Evolutionary conservation across 2,113 vertebrate genomes (phyloP), one percentile per base, ranked within the genome.

Genomic region (Propithecus coquereli): DNA sequence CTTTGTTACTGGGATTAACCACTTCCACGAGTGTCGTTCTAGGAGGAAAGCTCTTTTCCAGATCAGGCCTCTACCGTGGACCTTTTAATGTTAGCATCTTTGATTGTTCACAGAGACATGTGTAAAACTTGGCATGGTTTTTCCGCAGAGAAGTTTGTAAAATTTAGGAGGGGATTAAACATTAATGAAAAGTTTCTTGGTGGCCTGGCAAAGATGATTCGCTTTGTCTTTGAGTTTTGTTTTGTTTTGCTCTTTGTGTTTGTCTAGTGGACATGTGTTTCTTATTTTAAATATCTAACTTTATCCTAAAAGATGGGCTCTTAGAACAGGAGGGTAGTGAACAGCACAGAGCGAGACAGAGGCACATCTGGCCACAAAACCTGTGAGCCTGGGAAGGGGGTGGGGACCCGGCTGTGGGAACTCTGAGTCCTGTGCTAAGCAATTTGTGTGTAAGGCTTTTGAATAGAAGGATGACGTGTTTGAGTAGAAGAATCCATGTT

Each of bases 221-320:
- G 1, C 54, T 68, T 52, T 12, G 50, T 81, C 18, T 3, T 61
- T 61, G 59, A 61, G 59, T 61, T 61, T 61, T 61, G 65, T 90
- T 82, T 81, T 87, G 40, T 61, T 61, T 82, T 61, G 65, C 45
- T 88, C 23, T 97, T 63, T 52, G 50, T 50, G 88, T n/a, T 45
- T 71, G 61, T 87, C 30, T 63, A 8, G 10, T 57, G 59, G 73
- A 91, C 91, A 81, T 88, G 71, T 95, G 73, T 77, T 93, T 95
- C 77, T 93, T 82, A 88, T 91, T 91, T 70, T n/a, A 4, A 80
- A 71, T 83, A 18, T 52, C 82, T n/a, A 77, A 82, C 86, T 95
- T 94, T 91, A 83, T 59, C 82, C 61, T 34, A 13, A 91, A 65
- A 87, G 47, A 70, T 37, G 34, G 37, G 12, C 50, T 47, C 2